A percentile compares a stretch with the other conserved stretches of the same genome.
phyloP scores from a whole-genome alignment of 2,797 vertebrate species.

The Glossophaga mutica region DNA sequence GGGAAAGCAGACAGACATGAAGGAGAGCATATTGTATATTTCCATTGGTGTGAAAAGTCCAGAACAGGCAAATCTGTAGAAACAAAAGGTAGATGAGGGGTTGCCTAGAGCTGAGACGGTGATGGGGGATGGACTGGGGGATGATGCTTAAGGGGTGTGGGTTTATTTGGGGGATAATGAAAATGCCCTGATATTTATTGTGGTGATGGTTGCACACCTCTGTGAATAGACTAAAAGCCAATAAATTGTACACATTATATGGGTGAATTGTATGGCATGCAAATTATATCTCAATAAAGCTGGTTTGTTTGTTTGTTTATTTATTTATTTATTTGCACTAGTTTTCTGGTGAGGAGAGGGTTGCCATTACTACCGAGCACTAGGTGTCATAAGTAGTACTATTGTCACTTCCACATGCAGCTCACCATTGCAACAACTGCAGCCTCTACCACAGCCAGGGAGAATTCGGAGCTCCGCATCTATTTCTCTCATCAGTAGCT shows the following conservation, averaged over 20 bases:
- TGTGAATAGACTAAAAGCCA: not conserved
- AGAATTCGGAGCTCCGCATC: not conserved
- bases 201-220: not conserved
- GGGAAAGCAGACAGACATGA: not conserved
- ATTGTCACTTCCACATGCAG: not conserved
- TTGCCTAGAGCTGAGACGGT: not conserved
- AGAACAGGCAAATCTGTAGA: not conserved
- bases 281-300: not conserved
- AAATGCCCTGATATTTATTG: not conserved
- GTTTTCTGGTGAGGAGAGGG: not conserved
- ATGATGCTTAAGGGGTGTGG: not conserved
- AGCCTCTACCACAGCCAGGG: not conserved
- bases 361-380: not conserved
- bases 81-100: not conserved
- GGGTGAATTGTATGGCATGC: not conserved
- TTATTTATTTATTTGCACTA: no score
- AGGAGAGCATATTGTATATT: not conserved
- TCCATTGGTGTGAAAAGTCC: not conserved
- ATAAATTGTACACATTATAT: not conserved
- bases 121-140: not conserved
- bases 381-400: not conserved
- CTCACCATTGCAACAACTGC: not conserved
- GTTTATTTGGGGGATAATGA: not conserved
- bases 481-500: not conserved
- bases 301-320: no score